Evolutionary conservation across 2,888 invertebrate species (phyloP), one percentile per base, ranked within the genome.

Genomic region (Brenthis hecate): DNA sequence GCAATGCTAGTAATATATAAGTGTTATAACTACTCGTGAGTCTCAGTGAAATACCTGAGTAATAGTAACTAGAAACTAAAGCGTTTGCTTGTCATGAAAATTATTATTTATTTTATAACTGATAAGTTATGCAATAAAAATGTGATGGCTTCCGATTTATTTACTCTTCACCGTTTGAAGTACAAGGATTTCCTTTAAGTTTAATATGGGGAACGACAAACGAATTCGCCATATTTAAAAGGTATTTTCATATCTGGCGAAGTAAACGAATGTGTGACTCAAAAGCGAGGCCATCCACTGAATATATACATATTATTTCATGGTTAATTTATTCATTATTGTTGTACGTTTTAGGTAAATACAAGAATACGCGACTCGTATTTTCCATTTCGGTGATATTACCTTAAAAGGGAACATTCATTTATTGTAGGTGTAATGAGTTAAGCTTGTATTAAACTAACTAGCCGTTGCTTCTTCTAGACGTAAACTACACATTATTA

Each of bases 271-370:
- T 62, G 36, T 32, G 65, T 47, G 54, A 68, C 62, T 58, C 56
- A 68, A 61, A 58, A 28, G 54, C 28, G 64, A 64, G 66, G 66
- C 56, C 64, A 58, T 56, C 56, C 32, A 19, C 56, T 63, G 65
- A 58, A 66, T 70, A 72, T 63, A 47, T 68, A 8, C 11, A 36
- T 43, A 43, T 43, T 43, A 54, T 68, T 70, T 70, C 67, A 66
- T 48, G 53, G 65, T 63, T 70, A 57, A 72, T 68, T 68, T 68
- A 68, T 70, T 64, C 70, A 32, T 68, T 63, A 70, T 70, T 68
- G 68, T 66, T 47, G 16, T 65, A 51, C 68, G 54, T 66, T 70
- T 68, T 70, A 68, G 66, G 70, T 68, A 72, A 70, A 63, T 51
- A 51, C 68, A 60, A 56, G 48, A 54, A 56, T 28, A 70, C 53